Percentiles rank a stretch among this genome's conserved stretches.
phyloP scores from a whole-genome alignment of 2,888 invertebrate genomes.

The Onchidella celtica region DNA sequence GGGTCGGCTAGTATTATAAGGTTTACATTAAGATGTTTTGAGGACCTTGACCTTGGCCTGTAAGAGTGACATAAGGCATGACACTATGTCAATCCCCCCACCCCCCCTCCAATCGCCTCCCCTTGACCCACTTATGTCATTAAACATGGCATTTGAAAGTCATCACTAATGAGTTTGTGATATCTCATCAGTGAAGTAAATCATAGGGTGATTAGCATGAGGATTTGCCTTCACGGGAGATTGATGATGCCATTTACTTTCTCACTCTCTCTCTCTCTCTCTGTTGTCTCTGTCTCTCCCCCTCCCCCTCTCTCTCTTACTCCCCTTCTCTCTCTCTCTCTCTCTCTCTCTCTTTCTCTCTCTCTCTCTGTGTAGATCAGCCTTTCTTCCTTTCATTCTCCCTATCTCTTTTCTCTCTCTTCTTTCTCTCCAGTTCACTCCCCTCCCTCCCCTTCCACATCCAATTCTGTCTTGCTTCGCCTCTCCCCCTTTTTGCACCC shows the following conservation, averaged over 20 bases:
- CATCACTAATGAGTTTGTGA: no score
- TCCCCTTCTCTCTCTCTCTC: not conserved
- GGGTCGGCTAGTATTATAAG: no score
- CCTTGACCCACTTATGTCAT: not conserved
- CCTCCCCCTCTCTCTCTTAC: not conserved
- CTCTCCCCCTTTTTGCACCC: not conserved
- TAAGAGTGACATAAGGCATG: no score
- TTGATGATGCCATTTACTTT: not conserved
- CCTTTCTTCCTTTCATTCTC: not conserved
- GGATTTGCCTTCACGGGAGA: no score
- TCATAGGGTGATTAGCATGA: no score
- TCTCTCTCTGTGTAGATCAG: not conserved
- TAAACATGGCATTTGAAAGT: no score
- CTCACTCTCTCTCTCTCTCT: not conserved
- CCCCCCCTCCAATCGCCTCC: not conserved
- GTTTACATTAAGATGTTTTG: no score
- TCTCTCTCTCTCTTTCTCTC: not conserved
- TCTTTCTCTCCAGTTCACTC: not conserved
- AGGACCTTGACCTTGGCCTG: no score
- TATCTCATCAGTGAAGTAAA: no score
- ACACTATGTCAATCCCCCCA: not conserved
- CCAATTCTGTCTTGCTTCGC: not conserved
- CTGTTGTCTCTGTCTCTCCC: not conserved
- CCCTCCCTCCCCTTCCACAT: not conserved
- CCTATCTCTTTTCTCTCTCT: not conserved